Evolutionary conservation across 2,113 vertebrate genomes (phyloP).

Genomic region (Pelvicachromis taeniatus): DNA sequence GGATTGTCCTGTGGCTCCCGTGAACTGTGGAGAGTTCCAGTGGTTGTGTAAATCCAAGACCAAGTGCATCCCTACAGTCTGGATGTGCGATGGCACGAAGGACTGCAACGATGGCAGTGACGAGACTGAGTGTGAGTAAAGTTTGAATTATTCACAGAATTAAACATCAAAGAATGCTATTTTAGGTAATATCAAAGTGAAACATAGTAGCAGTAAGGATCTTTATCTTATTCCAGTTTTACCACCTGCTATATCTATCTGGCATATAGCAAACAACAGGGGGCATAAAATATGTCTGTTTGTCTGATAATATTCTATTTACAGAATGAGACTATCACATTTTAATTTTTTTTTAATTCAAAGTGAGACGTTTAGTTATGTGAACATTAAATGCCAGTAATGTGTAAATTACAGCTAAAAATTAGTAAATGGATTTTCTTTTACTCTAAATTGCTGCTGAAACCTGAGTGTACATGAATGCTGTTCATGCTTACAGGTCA

Average conservation of each 20-base stretch:
- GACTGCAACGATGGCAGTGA: constrained; percentile 86
- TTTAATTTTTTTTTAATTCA: background rate
- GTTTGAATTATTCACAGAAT: background rate
- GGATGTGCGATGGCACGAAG: constrained; percentile 79
- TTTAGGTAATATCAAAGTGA: background rate
- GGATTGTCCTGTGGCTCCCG: constrained; percentile 63
- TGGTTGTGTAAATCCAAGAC: constrained; percentile 73
- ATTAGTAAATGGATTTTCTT: background rate
- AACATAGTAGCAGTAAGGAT: background rate
- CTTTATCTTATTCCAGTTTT: background rate
- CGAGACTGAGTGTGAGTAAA: constrained; percentile 78
- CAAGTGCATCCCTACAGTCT: constrained; percentile 76
- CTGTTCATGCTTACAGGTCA: constrained; percentile 61
- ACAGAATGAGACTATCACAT: background rate
- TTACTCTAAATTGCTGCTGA: background rate
- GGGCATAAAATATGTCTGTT: background rate
- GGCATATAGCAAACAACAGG: background rate
- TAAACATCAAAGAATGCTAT: background rate
- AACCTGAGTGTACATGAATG: background rate
- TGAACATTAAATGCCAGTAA: fast-evolving
- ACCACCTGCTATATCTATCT: background rate
- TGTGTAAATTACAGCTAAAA: background rate
- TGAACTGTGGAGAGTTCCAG: constrained; percentile 70
- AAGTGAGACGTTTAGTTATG: background rate
- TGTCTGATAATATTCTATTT: background rate